Conservation (phyloP, 2,888 invertebrate genomes). For the Xestia ashworthii region DNA sequence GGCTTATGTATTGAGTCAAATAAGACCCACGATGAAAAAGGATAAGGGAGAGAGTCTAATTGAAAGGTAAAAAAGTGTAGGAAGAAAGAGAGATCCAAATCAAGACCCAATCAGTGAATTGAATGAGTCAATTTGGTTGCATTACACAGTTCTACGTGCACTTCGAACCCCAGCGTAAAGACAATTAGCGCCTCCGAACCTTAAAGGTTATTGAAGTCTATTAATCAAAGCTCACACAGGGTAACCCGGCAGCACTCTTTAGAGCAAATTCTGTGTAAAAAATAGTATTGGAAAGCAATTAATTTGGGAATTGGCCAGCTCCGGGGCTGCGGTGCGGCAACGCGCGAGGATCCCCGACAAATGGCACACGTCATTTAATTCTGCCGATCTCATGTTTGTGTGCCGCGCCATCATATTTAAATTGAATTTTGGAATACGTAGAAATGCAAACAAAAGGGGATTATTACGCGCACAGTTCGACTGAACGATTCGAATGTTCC, state of each 20-base stretch:
- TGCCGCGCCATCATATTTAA: constrained; percentile 88
- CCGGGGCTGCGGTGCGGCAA: constrained; percentile 70
- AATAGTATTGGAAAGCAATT: constrained; percentile 87
- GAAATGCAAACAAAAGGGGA: constrained; percentile 82
- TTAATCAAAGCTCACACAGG: constrained; percentile 48
- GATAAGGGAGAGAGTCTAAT: not conserved
- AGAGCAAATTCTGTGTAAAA: constrained; percentile 76
- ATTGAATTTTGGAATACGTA: constrained; percentile 87
- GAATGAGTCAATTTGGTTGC: constrained; percentile 32
- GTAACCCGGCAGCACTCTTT: constrained; percentile 64
- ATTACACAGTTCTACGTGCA: constrained; percentile 16
- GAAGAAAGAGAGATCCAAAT: not conserved
- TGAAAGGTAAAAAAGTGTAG: not conserved
- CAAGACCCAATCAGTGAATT: constrained; percentile 31
- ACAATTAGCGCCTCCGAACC: constrained; percentile 8
- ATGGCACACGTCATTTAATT: constrained; percentile 88
- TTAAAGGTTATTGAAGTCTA: constrained; percentile 30
- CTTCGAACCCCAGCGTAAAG: not conserved
- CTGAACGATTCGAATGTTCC: constrained; percentile 75
- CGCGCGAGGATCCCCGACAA: constrained; percentile 82
- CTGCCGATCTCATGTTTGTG: constrained; percentile 89
- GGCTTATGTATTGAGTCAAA: not conserved
- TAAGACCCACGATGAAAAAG: not conserved
- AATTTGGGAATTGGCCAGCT: constrained; percentile 82
- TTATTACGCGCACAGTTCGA: constrained; percentile 76